Percentiles rank a stretch among this genome's conserved stretches.
phyloP scores from a whole-genome alignment of 2,797 vertebrate species.

The Fringilla coelebs region DNA sequence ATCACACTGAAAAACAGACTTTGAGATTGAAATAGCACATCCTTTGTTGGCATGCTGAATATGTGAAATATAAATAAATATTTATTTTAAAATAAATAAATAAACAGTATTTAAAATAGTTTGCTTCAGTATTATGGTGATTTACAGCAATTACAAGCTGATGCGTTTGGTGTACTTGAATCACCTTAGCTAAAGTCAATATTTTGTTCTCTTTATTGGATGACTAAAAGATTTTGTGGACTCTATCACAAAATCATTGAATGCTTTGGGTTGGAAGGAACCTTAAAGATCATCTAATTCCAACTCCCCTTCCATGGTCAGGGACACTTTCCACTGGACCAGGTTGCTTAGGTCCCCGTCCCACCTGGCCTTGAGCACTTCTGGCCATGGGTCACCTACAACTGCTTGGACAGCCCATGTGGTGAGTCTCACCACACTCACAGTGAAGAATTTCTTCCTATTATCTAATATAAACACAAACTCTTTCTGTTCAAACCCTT shows the following conservation, averaged over 20 bases:
- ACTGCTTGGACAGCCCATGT: neutral
- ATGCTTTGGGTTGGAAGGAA: neutral
- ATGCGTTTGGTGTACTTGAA: neutral
- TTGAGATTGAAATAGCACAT: neutral
- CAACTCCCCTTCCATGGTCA: neutral
- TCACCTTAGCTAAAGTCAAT: neutral
- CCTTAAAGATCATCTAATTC: neutral
- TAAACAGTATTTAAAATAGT: neutral
- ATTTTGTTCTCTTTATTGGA: neutral
- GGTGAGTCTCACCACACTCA: neutral
- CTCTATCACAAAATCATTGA: neutral
- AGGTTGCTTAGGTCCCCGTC: neutral
- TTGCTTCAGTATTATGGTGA: neutral
- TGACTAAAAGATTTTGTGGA: neutral
- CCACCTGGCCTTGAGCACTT: neutral
- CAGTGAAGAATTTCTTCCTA: neutral
- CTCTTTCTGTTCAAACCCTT: neutral
- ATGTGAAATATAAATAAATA: neutral
- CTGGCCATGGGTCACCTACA: neutral
- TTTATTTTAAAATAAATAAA: neutral
- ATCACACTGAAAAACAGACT: neutral
- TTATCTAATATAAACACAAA: neutral
- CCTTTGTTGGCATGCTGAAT: neutral
- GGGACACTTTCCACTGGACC: neutral
- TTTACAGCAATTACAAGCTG: neutral